These are phyloP conservation scores for Zosterops pallidus DNA, from an alignment of 2,113 vertebrate species.

Conservation along the genomic window DNA sequence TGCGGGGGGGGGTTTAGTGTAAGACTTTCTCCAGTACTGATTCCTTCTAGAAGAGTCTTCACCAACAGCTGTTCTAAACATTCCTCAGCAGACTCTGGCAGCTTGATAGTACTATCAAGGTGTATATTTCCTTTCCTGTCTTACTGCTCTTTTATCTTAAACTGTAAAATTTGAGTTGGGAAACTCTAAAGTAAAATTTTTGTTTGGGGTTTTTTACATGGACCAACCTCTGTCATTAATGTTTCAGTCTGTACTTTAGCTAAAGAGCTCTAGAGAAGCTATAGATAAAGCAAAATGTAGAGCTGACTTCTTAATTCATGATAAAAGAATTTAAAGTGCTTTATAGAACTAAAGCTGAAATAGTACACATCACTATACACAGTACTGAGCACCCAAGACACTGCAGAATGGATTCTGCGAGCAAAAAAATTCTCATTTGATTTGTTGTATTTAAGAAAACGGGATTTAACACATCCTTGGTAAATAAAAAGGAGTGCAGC, in stretches of 20 bases:
- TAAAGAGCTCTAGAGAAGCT: background rate
- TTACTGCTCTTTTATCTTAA: background rate
- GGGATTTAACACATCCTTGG: background rate
- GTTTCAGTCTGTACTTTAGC: background rate
- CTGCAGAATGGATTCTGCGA: background rate
- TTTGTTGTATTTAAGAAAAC: background rate
- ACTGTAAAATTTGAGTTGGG: background rate
- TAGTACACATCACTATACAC: background rate
- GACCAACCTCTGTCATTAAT: background rate
- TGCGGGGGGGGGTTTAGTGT: background rate
- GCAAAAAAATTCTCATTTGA: background rate
- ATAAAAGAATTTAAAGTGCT: background rate
- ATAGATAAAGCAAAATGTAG: background rate
- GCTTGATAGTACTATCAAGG: background rate
- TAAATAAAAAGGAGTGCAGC: background rate
- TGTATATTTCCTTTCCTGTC: background rate
- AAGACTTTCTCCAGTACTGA: background rate
- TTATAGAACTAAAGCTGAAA: background rate
- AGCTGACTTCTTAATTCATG: background rate
- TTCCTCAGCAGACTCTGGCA: background rate
- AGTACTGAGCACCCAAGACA: background rate
- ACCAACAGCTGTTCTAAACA: background rate
- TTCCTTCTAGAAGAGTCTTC: background rate
- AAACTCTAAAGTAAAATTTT: background rate
- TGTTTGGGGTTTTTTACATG: rapidly evolving